These are phyloP conservation scores for Physella acuta DNA, from an alignment of 1,140 invertebrate species.

Conservation along the genomic window DNA sequence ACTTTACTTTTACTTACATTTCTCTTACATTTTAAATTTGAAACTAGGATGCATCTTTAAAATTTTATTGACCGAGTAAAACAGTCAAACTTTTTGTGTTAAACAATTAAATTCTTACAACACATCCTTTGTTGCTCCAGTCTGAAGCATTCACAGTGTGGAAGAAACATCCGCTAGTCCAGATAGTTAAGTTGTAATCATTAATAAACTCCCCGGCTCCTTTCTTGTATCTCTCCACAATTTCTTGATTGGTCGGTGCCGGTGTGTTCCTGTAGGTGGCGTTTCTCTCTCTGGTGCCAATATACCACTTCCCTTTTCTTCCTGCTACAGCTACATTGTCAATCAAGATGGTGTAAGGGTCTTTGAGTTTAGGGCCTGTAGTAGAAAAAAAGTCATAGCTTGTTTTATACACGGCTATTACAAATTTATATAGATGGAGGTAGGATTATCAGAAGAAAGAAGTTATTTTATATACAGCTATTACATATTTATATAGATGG, in stretches of 20 bases:
- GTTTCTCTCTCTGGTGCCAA: slow-evolving; percentile 5
- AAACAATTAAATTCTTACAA: too few relatives aligned
- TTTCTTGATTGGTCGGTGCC: background rate
- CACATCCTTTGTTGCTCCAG: background rate
- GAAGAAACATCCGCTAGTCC: background rate
- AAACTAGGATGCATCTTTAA: too few relatives aligned
- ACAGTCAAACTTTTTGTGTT: too few relatives aligned
- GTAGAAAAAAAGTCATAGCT: background rate
- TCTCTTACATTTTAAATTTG: too few relatives aligned
- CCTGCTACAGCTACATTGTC: background rate
- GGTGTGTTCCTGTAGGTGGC: background rate
- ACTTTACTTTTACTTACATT: too few relatives aligned
- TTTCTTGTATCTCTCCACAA: background rate
- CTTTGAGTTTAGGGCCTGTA: background rate
- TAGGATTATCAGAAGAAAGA: too few relatives aligned
- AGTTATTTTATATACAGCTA: too few relatives aligned
- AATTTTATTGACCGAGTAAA: too few relatives aligned
- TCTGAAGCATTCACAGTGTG: background rate
- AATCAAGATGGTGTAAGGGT: background rate
- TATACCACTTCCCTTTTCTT: background rate
- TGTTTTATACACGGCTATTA: too few relatives aligned
- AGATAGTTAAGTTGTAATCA: slow-evolving; percentile 5
- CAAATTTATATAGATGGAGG: too few relatives aligned
- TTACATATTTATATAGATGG: too few relatives aligned
- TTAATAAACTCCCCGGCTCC: background rate